phyloP scores from a whole-genome alignment of 2,888 invertebrate species.

The Bembecia ichneumoniformis region DNA sequence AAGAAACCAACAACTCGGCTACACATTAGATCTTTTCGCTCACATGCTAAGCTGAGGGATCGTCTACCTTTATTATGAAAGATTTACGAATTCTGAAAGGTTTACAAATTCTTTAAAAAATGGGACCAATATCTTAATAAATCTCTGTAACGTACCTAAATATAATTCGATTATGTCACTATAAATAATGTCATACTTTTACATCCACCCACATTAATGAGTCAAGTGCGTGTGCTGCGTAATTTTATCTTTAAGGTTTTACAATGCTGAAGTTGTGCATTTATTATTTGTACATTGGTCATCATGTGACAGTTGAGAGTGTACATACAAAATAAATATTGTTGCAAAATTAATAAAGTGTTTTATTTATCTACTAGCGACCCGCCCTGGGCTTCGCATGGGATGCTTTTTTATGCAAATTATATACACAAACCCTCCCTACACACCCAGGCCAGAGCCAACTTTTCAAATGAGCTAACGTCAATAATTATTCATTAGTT shows the following conservation, averaged over 20 bases:
- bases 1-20: too few relatives aligned
- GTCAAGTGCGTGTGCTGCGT: slow-evolving; percentile 30
- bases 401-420: too few relatives aligned
- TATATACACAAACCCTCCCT: too few relatives aligned
- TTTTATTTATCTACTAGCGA: slow-evolving; percentile 1
- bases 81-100: too few relatives aligned
- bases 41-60: too few relatives aligned
- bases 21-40: too few relatives aligned
- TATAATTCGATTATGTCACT: neutral
- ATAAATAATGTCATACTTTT: neutral
- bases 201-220: neutral
- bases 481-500: too few relatives aligned
- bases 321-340: slow-evolving; percentile 70
- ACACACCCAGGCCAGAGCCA: too few relatives aligned
- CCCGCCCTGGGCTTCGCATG: too few relatives aligned
- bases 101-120: slow-evolving; percentile 12
- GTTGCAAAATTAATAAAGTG: slow-evolving; percentile 28
- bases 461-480: too few relatives aligned
- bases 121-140: slow-evolving; percentile 54
- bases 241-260: slow-evolving; percentile 37
- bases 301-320: slow-evolving; percentile 53
- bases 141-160: neutral
- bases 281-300: slow-evolving; percentile 69
- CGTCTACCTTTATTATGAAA: too few relatives aligned
- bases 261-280: slow-evolving; percentile 72